Conservation (phyloP, 2,797 vertebrate genomes). For the Phoebastria nigripes region DNA sequence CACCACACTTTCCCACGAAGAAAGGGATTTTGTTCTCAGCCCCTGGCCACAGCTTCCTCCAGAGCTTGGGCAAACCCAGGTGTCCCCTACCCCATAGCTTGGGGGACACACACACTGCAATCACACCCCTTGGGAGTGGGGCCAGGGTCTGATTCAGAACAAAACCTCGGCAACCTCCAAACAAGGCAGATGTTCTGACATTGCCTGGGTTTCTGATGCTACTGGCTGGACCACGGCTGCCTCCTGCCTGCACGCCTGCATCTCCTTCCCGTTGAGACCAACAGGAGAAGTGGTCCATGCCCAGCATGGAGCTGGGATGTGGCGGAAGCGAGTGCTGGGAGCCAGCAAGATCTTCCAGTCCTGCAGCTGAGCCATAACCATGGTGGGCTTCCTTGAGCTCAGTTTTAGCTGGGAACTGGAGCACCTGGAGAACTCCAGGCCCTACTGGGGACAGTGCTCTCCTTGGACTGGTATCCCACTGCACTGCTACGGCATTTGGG, state of each 20-base stretch:
- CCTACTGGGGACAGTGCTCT: neutral
- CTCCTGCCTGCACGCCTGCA: neutral
- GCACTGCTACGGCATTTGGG: neutral
- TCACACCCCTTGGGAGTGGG: neutral
- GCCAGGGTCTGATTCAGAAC: neutral
- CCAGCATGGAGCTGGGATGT: neutral
- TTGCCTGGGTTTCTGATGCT: neutral
- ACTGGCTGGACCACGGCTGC: neutral
- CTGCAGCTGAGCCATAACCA: neutral
- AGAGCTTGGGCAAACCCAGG: neutral
- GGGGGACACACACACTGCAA: neutral
- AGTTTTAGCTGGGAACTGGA: neutral
- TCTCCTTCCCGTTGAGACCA: rapidly evolving
- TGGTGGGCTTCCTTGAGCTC: neutral
- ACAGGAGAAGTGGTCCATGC: neutral
- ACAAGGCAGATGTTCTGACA: neutral
- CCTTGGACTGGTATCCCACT: neutral
- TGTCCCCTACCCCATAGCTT: neutral
- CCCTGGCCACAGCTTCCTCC: neutral
- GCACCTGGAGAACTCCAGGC: neutral
- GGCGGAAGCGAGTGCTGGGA: neutral
- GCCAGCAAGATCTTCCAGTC: neutral
- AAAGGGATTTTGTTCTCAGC: constrained; percentile 26
- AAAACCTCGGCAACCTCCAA: neutral
- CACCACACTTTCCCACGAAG: constrained; percentile 47